phyloP scores from a whole-genome alignment of 2,888 invertebrate genomes.

The Tridacna gigas region DNA sequence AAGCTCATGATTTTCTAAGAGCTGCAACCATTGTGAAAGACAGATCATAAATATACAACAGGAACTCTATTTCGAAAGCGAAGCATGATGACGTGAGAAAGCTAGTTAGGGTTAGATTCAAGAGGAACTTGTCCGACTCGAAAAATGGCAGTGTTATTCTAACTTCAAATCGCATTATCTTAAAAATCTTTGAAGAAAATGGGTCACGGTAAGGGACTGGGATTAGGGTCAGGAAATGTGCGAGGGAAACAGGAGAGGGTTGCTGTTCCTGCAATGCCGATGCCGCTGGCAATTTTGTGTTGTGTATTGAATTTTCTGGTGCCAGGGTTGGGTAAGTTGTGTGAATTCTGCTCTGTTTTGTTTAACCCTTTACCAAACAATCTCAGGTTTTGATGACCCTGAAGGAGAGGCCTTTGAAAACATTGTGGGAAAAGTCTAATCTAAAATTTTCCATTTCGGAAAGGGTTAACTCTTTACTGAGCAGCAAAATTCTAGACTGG shows the following conservation, averaged over 20 bases:
- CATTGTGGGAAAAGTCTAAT: not conserved
- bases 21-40: no score
- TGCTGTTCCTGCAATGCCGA: slow-evolving; percentile 85
- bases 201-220: slow-evolving; percentile 60
- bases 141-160: no score
- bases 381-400: not conserved
- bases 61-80: no score
- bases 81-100: no score
- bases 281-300: slow-evolving; percentile 83
- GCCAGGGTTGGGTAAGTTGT: slow-evolving; percentile 79
- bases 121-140: no score
- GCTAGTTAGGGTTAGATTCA: no score
- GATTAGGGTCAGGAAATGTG: slow-evolving; percentile 52
- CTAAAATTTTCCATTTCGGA: not conserved
- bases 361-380: not conserved
- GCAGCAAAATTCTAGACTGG: no score
- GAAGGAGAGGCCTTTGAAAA: not conserved
- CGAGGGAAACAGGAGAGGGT: slow-evolving; percentile 76
- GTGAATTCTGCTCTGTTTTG: not conserved
- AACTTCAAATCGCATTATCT: no score
- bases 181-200: slow-evolving; percentile 2
- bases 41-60: no score
- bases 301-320: slow-evolving; percentile 80
- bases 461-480: no score
- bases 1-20: no score